Evolutionary conservation across 2,113 vertebrate species (phyloP).

Genomic region (Cephalopholis sonnerati): DNA sequence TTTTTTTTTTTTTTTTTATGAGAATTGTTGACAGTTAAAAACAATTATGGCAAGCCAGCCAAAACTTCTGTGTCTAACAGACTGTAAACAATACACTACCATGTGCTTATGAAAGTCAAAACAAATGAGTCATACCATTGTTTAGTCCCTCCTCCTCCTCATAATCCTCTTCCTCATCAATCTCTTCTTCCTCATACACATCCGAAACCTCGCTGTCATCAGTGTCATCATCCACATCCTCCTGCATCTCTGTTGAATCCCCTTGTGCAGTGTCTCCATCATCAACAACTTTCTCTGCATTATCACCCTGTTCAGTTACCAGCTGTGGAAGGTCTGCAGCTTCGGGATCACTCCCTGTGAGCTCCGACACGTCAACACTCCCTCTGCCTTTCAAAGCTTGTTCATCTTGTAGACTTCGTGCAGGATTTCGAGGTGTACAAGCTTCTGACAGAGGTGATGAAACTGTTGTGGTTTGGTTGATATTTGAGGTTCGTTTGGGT

Average conservation of each 20-base stretch:
- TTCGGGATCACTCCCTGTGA: neutral
- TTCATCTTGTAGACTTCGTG: neutral
- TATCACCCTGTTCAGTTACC: neutral
- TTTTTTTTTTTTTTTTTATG: no score
- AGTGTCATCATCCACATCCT: constrained; percentile 42
- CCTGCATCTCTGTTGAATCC: neutral
- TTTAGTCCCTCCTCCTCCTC: constrained; percentile 51
- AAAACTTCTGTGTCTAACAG: no score
- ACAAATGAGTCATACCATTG: constrained; percentile 43
- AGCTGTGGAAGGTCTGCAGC: neutral
- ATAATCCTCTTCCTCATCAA: constrained; percentile 60
- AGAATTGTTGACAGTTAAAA: neutral
- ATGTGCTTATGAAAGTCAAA: neutral
- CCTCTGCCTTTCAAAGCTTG: neutral
- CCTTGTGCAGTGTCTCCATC: neutral
- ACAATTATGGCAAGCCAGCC: neutral
- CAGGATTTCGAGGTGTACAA: neutral
- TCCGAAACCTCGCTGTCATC: constrained; percentile 79
- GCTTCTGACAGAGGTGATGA: neutral
- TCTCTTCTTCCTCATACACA: constrained; percentile 70
- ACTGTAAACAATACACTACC: neutral
- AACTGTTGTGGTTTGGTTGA: neutral
- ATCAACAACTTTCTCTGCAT: neutral
- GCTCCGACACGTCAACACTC: neutral
- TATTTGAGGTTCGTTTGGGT: neutral